phyloP scores from a whole-genome alignment of 1,140 invertebrate genomes.

The Thereuonema tuberculata region DNA sequence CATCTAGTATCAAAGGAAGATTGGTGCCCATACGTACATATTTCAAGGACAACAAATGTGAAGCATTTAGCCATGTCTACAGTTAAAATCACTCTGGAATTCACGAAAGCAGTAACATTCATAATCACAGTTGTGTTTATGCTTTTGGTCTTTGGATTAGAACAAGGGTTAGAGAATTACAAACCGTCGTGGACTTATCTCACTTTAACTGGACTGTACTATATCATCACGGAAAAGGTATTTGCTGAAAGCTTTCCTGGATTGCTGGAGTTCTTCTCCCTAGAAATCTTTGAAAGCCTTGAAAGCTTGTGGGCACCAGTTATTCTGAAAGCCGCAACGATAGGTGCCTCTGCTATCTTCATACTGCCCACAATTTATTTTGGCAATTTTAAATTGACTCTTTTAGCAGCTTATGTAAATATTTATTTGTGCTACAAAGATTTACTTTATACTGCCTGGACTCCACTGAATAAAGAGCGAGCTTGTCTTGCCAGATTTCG shows the following conservation, averaged over 20 bases:
- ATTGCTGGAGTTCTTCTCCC: constrained; percentile 39
- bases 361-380: constrained; percentile 34
- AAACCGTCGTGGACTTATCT: constrained; percentile 48
- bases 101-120: constrained; percentile 66
- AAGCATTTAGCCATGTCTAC: constrained; percentile 65
- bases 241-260: constrained; percentile 47
- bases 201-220: constrained; percentile 49
- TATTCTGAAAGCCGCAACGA: constrained; percentile 41
- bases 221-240: constrained; percentile 54
- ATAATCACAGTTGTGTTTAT: constrained; percentile 62
- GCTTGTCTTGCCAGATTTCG: constrained; percentile 45
- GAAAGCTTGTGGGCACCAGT: constrained; percentile 50
- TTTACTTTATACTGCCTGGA: constrained; percentile 39
- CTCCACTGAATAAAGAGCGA: constrained; percentile 41
- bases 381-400: constrained; percentile 40
- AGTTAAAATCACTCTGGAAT: constrained; percentile 63
- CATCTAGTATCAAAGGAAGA: constrained; percentile 54
- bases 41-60: constrained; percentile 52
- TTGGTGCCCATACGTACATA: constrained; percentile 55
- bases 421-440: constrained; percentile 50
- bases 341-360: constrained; percentile 38
- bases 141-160: constrained; percentile 53
- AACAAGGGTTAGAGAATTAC: constrained; percentile 58
- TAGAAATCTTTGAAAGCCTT: constrained; percentile 48
- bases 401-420: constrained; percentile 48